phyloP scores from a whole-genome alignment of 2,113 vertebrate genomes.

The Amblyopsis rosae region DNA sequence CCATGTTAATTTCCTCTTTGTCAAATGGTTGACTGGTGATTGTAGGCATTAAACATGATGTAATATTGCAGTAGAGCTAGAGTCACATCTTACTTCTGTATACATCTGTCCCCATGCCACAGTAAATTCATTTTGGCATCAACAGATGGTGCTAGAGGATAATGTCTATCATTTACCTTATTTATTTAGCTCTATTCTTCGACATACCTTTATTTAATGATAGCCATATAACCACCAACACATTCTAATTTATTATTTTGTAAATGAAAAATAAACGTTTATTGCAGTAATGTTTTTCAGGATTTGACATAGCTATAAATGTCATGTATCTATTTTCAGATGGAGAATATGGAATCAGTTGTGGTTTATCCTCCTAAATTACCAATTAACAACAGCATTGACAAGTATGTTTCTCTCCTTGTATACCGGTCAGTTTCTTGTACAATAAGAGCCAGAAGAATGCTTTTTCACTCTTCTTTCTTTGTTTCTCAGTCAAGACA shows the following conservation, averaged over 20 bases:
- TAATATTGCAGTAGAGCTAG: conserved; percentile 10
- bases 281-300: not conserved
- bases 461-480: conserved; percentile 14
- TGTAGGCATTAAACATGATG: not conserved
- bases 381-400: conserved; percentile 48
- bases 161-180: conserved; percentile 25
- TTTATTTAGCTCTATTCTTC: not conserved
- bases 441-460: not conserved
- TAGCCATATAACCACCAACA: not conserved
- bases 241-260: not conserved
- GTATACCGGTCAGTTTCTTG: not conserved
- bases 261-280: not conserved
- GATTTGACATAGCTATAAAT: conserved; percentile 21
- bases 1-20: not conserved
- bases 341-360: conserved; percentile 59
- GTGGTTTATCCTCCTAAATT: conserved; percentile 37
- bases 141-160: conserved; percentile 81
- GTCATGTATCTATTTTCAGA: conserved; percentile 48
- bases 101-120: conserved; percentile 30
- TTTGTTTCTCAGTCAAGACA: conserved; percentile 81
- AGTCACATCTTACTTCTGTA: not conserved
- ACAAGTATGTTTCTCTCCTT: conserved; percentile 67
- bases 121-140: conserved; percentile 42
- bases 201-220: not conserved
- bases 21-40: not conserved